Evolutionary conservation across 2,888 invertebrate genomes (phyloP).

Genomic region (Emesis furor): DNA sequence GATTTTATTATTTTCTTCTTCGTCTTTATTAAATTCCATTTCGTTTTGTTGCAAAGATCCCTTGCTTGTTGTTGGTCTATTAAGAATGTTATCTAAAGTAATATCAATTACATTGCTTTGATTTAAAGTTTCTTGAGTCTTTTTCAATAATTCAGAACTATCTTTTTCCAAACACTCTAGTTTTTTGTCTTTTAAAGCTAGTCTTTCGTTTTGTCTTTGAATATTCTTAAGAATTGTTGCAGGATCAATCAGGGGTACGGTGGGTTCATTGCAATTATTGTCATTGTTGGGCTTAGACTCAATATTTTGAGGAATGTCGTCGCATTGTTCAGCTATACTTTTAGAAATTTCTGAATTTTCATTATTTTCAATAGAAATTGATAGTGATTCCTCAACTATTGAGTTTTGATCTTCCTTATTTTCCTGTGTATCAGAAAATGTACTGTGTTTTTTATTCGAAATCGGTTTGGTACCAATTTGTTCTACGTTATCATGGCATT

Average conservation of each 20-base stretch:
- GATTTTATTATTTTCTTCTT: no score
- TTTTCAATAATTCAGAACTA: constrained; percentile 79
- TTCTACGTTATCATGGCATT: not conserved
- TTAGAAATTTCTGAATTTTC: not conserved
- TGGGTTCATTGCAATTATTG: constrained; percentile 17
- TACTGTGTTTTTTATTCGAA: not conserved
- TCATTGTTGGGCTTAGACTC: not conserved
- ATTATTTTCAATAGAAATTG: not conserved
- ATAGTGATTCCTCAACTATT: not conserved
- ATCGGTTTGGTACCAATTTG: not conserved
- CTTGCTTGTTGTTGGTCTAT: constrained; percentile 8
- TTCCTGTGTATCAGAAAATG: not conserved
- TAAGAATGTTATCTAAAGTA: not conserved
- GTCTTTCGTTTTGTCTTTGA: constrained; percentile 78
- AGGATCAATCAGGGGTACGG: constrained; percentile 21
- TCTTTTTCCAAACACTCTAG: constrained; percentile 79
- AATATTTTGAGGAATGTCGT: not conserved
- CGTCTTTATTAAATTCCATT: not conserved
- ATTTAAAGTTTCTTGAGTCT: constrained; percentile 15
- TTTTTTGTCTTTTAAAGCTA: constrained; percentile 80
- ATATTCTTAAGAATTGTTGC: constrained; percentile 80
- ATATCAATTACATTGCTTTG: not conserved
- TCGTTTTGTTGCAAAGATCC: not conserved
- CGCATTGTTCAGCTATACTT: not conserved
- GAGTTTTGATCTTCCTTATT: not conserved